Conservation (phyloP, 1,140 invertebrate species). For the Rhagoletis zephyria region DNA sequence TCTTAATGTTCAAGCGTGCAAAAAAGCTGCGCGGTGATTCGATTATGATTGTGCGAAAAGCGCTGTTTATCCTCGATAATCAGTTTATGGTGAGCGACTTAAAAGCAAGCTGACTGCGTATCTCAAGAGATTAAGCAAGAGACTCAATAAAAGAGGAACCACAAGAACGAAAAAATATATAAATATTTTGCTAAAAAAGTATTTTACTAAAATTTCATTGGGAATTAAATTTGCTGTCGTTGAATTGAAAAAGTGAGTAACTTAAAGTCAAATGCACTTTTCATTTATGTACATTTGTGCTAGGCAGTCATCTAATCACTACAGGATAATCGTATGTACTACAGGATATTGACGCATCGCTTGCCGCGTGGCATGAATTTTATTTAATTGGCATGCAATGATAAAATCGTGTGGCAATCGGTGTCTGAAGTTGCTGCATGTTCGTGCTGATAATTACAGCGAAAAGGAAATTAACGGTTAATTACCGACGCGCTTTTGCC, state of each 20-base stretch:
- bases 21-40: constrained; percentile 30
- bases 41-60: constrained; percentile 41
- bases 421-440: not conserved
- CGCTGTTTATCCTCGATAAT: constrained; percentile 28
- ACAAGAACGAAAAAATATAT: not conserved
- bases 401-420: constrained; percentile 16
- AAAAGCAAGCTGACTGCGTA: not conserved
- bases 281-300: too few species aligned
- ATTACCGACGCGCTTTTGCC: constrained; percentile 46
- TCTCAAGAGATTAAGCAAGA: not conserved
- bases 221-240: not conserved
- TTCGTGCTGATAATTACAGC: constrained; percentile 40
- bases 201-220: not conserved
- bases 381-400: constrained; percentile 40
- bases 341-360: constrained; percentile 21
- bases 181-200: not conserved
- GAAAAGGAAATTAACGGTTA: constrained; percentile 40
- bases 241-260: not conserved
- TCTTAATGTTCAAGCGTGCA: not conserved
- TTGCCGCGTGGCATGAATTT: constrained; percentile 36
- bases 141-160: not conserved
- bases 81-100: constrained; percentile 18
- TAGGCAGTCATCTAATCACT: too few species aligned
- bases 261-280: not conserved
- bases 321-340: too few species aligned